phyloP scores from a whole-genome alignment of 64 coral and sea anemone genomes.

The Astreopora myriophthalma region DNA sequence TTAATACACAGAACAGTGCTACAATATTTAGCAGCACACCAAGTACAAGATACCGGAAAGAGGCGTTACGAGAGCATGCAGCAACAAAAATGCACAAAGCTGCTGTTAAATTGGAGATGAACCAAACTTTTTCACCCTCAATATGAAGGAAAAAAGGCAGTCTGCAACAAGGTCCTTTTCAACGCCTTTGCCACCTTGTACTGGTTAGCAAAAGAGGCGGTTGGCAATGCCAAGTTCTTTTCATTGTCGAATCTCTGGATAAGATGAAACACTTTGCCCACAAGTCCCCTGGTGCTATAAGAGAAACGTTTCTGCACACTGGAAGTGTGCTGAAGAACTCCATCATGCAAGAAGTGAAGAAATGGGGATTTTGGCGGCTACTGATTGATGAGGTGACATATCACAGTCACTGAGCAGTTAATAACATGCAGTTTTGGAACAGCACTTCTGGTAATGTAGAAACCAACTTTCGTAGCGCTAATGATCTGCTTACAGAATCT shows the following conservation, averaged over 20 bases:
- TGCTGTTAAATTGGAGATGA: too few relatives aligned
- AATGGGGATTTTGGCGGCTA: not conserved
- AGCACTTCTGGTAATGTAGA: conserved; percentile 3
- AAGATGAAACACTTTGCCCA: conserved; percentile 54
- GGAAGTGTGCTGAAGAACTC: not conserved
- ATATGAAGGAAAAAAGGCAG: conserved; percentile 38
- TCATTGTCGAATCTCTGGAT: conserved; percentile 24
- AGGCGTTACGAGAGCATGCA: too few relatives aligned
- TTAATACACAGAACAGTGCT: too few relatives aligned
- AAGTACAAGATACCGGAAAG: too few relatives aligned
- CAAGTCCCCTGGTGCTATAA: conserved; percentile 7
- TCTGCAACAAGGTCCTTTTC: conserved; percentile 16
- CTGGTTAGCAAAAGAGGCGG: conserved; percentile 46
- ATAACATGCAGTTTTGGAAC: conserved; percentile 54
- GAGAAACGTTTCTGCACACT: not conserved
- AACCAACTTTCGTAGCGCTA: conserved; percentile 8
- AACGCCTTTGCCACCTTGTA: conserved; percentile 57
- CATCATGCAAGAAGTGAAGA: not conserved
- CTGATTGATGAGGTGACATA: conserved; percentile 6
- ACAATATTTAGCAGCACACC: too few relatives aligned
- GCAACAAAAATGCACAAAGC: too few relatives aligned
- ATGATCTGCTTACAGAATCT: conserved; percentile 23
- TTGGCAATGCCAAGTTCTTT: conserved; percentile 27
- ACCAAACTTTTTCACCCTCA: conserved; percentile 25
- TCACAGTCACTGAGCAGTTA: conserved; percentile 37